Conservation (phyloP, 2,797 vertebrate species). For the Mormyrops boulengeri region DNA sequence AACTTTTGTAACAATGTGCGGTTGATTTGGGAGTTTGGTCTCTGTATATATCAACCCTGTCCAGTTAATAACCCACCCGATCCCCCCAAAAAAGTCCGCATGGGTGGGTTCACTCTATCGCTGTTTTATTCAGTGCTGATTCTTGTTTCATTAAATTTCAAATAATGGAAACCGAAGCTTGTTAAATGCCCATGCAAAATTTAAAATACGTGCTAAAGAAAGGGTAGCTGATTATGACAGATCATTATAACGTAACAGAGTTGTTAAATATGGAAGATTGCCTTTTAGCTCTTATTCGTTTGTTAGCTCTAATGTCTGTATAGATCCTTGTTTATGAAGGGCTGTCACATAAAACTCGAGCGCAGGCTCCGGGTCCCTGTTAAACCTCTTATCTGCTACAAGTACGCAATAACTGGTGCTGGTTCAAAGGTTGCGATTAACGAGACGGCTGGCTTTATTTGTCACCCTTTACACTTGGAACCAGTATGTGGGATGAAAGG, state of each 20-base stretch:
- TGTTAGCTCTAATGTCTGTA: not conserved
- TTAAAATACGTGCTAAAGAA: not conserved
- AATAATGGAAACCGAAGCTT: not conserved
- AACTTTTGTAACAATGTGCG: not conserved
- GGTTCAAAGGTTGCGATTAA: not conserved
- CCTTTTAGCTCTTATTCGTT: not conserved
- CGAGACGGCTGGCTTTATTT: not conserved
- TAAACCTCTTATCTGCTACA: slow-evolving; percentile 1
- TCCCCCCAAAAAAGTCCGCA: not conserved
- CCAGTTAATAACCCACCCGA: not conserved
- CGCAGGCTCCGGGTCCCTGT: not conserved
- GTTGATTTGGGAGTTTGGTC: not conserved
- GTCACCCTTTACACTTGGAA: not conserved
- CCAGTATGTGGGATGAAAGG: not conserved
- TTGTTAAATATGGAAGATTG: not conserved
- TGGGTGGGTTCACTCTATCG: not conserved
- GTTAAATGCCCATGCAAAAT: not conserved
- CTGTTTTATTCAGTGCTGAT: not conserved
- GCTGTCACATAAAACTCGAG: not conserved
- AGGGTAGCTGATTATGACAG: not conserved
- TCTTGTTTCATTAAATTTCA: not conserved
- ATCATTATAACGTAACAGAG: not conserved
- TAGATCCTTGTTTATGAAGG: not conserved
- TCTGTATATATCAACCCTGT: not conserved
- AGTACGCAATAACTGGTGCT: not conserved